Conservation (phyloP, 2,797 vertebrate genomes). For the Nasua narica region DNA sequence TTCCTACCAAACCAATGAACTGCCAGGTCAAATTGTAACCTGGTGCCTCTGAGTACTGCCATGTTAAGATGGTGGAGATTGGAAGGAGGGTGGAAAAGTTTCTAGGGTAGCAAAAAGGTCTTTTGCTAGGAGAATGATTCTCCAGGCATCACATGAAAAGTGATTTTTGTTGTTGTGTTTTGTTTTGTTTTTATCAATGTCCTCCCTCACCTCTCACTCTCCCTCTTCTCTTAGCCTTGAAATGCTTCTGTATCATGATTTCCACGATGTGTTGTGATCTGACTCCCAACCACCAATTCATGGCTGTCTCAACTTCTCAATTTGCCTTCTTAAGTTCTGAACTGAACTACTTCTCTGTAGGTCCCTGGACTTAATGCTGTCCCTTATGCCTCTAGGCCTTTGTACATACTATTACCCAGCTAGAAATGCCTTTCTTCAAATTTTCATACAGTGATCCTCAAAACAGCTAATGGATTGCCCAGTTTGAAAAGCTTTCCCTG, state of each 20-base stretch:
- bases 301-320: neutral
- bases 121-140: neutral
- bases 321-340: neutral
- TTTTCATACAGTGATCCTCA: neutral
- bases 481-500: neutral
- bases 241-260: neutral
- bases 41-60: neutral
- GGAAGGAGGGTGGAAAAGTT: neutral
- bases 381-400: neutral
- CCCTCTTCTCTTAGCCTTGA: neutral
- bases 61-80: neutral
- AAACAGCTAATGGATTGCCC: neutral
- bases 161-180: neutral
- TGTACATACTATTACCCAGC: neutral
- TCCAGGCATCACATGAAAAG: neutral
- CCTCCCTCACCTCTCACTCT: neutral
- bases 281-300: neutral
- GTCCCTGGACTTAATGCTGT: neutral
- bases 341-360: neutral
- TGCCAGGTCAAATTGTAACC: neutral
- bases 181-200: neutral
- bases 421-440: neutral
- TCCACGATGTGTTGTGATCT: neutral
- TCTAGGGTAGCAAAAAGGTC: neutral
- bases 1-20: neutral